Base-by-base conservation (phyloP, 2,888 invertebrate species). In the Limnephilus auricula region DNA sequence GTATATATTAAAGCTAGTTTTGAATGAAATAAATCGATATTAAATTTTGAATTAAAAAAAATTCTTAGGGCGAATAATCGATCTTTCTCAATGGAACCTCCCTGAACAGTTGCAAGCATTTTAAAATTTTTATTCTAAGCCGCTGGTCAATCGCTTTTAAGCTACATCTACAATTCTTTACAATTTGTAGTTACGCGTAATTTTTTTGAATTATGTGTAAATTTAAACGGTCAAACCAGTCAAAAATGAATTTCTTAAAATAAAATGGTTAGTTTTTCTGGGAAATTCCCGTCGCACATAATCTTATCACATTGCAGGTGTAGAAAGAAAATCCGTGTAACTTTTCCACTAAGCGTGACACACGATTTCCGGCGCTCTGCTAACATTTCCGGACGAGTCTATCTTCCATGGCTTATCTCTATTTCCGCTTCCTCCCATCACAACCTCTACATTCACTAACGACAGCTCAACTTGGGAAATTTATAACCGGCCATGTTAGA, bases 311-410 rank as follows among this genome's bases (percentile, higher is more conserved):
- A 82, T 18, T 37, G 82, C 15, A 50, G 15, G 37, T 86, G 40
- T 32, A 40, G 78, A 89, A 91, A 80, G 89, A 89, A 92, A 92
- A 92, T 32, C 45, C 82, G 40, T 79, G 79, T 89, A 65, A 50
- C 25, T 91, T 85, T 89, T 89, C 92, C 86, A 79, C 85, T 82
- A 45, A 18, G 86, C 85, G 89, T 92, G 92, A 93, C 92, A 91
- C 92, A 93, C 91, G 91, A 92, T 93, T 92, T 93, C 93, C 93
- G 82, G 85, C 91, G 83, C 89, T 90, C 92, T 86, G 90, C 90
- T 93, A 91, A 92, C 92, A 91, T 89, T 92, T 93, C 92, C 92
- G 87, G 82, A 82, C 89, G 32, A 34, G 32, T 30, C 90, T 92
- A 91, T 91, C 92, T 82, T 84, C 15, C 89, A 78, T 78, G 89